phyloP scores from a whole-genome alignment of 1,140 invertebrate genomes.

The Lethocerus indicus region DNA sequence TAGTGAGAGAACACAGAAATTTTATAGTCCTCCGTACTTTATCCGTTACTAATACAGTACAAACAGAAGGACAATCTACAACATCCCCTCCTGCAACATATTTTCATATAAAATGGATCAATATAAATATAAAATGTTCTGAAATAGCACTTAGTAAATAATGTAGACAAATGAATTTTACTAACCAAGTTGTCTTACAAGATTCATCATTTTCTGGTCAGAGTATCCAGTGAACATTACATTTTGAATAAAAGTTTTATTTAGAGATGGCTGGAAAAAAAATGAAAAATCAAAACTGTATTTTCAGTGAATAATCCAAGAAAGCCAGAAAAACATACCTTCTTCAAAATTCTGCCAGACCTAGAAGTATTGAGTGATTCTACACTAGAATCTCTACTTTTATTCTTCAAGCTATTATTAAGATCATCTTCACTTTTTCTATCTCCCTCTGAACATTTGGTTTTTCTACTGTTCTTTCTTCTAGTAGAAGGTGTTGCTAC shows the following conservation, averaged over 20 bases:
- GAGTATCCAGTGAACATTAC: constrained; percentile 13
- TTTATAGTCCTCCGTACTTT: constrained; percentile 31
- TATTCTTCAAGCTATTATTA: no score
- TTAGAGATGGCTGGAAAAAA: no score
- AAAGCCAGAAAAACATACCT: no score
- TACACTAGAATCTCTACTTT: no score
- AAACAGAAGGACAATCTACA: constrained; percentile 22
- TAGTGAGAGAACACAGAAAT: constrained; percentile 28
- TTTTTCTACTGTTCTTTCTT: no score
- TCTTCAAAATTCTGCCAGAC: no score
- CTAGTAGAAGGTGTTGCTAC: no score
- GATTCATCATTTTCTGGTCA: neutral
- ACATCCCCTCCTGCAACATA: constrained; percentile 24
- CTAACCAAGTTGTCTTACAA: constrained; percentile 10
- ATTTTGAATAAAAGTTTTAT: neutral
- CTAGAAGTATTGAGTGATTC: no score
- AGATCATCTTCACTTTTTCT: no score
- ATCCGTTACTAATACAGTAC: constrained; percentile 29
- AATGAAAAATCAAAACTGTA: no score
- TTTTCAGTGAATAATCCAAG: no score
- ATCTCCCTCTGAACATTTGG: no score
- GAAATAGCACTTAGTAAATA: neutral
- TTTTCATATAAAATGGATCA: constrained; percentile 6
- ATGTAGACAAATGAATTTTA: neutral
- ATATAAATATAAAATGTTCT: neutral